Evolutionary conservation across 2,888 invertebrate species (phyloP), one percentile per base, ranked within the genome.

Genomic region (Nemapogon koenigi): DNA sequence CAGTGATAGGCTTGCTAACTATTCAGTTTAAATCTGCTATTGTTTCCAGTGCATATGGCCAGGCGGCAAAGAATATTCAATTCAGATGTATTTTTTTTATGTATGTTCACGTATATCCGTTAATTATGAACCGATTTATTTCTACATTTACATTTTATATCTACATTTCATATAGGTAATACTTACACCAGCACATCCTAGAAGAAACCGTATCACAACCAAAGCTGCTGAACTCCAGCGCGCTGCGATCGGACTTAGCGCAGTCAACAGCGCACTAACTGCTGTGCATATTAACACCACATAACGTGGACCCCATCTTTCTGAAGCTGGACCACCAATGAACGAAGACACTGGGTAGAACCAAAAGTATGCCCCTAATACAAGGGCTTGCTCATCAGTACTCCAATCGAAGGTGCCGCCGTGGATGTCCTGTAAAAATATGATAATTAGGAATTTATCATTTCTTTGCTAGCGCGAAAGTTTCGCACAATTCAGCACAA

Each of bases 291-390:
- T 63, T 0, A 85, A 80, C 0, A 87, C 81, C 16, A 85, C 82
- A 44, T 80, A 76, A 22, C 83, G 73, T 0, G 84, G 79, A 1
- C 87, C 87, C 60, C 87, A 83, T 41, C 81, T 70, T 57, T 88
- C 88, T 0, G 87, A 84, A n/a, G 86, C 56, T 52, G 83, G 81
- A 2, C 88, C 88, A 1, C 83, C 88, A 0, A 84, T 76, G 41
- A 88, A 57, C 4, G 86, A 86, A 18, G 86, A 85, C 17, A 86
- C 48, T 11, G 85, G 82, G 46, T 87, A 88, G 19, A 87, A 86
- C 83, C 87, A 88, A 54, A 87, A 88, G 49, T 85, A 88, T 0
- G 86, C 76, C 1, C 87, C 87, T 16, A 88, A 59, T 7, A 88
- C 81, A 19, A 83, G 53, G 1, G 85, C 86, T 58, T 88, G 87